Evolutionary conservation across 2,888 invertebrate genomes (phyloP), one percentile per base, ranked within the genome.

Genomic region (Callimorpha dominula): DNA sequence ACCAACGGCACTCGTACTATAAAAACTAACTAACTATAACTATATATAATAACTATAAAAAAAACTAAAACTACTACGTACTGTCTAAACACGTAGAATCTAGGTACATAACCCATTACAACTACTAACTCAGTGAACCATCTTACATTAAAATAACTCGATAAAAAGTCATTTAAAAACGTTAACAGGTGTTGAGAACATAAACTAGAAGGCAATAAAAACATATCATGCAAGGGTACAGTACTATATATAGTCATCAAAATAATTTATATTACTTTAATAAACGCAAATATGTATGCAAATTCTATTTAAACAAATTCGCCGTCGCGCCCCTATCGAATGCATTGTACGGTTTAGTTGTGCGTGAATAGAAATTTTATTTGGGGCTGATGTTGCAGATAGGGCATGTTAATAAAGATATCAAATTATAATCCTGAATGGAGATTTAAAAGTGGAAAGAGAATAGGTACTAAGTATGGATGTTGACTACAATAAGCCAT

Each of bases 201-300:
- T 83, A 78, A 82, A 82, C 72, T 60, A 69, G 57, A 68, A 78
- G 65, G 67, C 72, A 73, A 83, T 82, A 78, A 71, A 76, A 74
- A n/a, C 31, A 65, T 65, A 68, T 67, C 71, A 64, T 54, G 65
- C 17, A 46, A 60, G 65, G 42, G 70, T 57, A 62, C 80, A 76
- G 14, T 31, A 52, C 52, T n/a, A 57, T 67, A 88, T 91, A 85
- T 88, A 92, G 89, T 89, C 89, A 86, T 92, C 89, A 90, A 87
- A 70, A 74, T 70, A 64, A 90, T 92, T 91, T 91, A 94, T 93
- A 88, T 88, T 88, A 80, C 78, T 92, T 92, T 93, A 93, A 93
- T 92, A 88, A 82, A 92, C 92, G 90, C 93, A 92, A 92, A 92
- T 92, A 89, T 87, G 86, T 89, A 92, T 93, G 92, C 89, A 89